phyloP scores from a whole-genome alignment of 2,888 invertebrate genomes.

The Pantelozetes paolii region DNA sequence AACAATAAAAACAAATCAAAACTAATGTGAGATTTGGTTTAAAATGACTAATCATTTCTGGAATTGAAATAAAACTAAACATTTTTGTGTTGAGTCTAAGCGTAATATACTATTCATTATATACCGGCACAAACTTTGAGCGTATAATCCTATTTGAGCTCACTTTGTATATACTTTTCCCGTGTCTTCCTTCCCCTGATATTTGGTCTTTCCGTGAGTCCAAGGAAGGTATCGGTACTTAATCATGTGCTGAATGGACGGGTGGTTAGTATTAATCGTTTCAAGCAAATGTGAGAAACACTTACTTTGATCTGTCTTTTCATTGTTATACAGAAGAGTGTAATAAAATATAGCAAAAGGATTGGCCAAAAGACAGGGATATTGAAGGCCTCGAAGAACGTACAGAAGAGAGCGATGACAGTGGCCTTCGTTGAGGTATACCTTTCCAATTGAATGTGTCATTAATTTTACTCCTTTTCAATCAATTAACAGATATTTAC shows the following conservation, averaged over 20 bases:
- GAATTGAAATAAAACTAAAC: neutral
- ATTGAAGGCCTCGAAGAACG: constrained; percentile 96
- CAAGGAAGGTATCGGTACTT: constrained; percentile 98
- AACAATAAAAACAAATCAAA: neutral
- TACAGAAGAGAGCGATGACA: constrained; percentile 79
- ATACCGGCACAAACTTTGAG: constrained; percentile 33
- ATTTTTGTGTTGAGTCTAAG: neutral
- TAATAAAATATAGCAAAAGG: constrained; percentile 98
- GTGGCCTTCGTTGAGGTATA: constrained; percentile 93
- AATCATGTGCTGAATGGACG: constrained; percentile 85
- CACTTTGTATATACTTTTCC: constrained; percentile 47
- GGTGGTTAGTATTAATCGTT: neutral
- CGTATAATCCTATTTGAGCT: constrained; percentile 42
- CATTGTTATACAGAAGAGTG: constrained; percentile 97
- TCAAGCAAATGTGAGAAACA: neutral
- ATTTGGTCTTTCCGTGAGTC: constrained; percentile 76
- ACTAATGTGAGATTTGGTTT: neutral
- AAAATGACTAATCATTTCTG: neutral
- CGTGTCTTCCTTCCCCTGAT: constrained; percentile 48
- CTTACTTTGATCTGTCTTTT: constrained; percentile 97
- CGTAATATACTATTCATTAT: neutral
- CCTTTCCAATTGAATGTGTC: constrained; percentile 51
- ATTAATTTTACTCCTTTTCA: neutral
- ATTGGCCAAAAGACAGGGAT: constrained; percentile 99
- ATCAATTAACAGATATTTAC: constrained; percentile 53